Evolutionary conservation across 2,888 invertebrate species (phyloP), one percentile per base, ranked within the genome.

Genomic region (Yponomeuta cagnagella): DNA sequence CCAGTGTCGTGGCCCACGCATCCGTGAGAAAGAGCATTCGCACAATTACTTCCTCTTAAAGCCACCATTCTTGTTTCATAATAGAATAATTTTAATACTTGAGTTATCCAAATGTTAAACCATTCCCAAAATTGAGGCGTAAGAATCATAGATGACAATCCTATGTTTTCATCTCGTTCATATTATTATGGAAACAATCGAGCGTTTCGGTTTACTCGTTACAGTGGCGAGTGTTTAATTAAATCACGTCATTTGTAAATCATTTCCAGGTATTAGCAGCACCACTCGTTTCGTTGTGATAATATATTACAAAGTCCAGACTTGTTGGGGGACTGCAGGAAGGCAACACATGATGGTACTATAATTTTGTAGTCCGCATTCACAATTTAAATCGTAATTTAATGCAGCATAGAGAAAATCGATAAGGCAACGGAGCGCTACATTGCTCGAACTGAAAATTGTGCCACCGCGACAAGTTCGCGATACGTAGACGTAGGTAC

Each of bases 371-470:
- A 83, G 79, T 81, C 85, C 87, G 83, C 85, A 87, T 84, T 85
- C 88, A 87, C 87, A 81, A 83, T 86, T 86, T 83, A 81, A 86
- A 85, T 83, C 82, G 85, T 86, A 84, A 86, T 87, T 87, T 88
- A 88, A 89, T 90, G 89, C 91, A 88, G 91, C 87, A 88, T 86
- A 84, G 86, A 86, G 89, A 91, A 90, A 91, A 91, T 91, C 91
- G 89, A 91, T 91, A 91, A 88, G 86, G 86, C 86, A 87, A 87
- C 88, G 82, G 83, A 86, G 86, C 86, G 86, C 82, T 85, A 86
- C 85, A 85, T 83, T 79, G 83, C 81, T 80, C 76, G 78, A 84
- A 80, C 82, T 82, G 75, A 79, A 82, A 79, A 84, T 78, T 80
- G 78, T 79, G 78, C 80, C 78, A 79, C 81, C 80, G 78, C 78